A percentile compares a stretch with the other conserved stretches of the same genome.
Conservation (phyloP, 2,888 invertebrate genomes). For the Globia sparganii region DNA sequence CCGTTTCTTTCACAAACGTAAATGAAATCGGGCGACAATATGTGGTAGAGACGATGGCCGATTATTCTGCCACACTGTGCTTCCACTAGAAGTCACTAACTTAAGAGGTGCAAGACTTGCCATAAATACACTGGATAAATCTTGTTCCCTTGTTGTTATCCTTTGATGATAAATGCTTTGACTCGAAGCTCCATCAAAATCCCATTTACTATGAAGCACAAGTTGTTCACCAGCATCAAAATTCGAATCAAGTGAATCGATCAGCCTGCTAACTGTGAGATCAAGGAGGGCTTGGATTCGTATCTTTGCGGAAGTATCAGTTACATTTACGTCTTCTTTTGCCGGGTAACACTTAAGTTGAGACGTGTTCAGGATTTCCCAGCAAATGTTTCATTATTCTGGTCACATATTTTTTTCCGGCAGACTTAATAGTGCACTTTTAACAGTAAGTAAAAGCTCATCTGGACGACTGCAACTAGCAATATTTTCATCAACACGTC, state of each 20-base stretch:
- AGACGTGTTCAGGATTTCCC: too few species aligned
- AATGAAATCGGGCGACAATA: constrained; percentile 37
- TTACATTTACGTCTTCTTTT: too few species aligned
- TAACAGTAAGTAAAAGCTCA: too few species aligned
- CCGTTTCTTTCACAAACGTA: constrained; percentile 35
- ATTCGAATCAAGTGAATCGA: constrained; percentile 7
- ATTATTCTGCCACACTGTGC: constrained; percentile 33
- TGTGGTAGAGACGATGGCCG: constrained; percentile 37
- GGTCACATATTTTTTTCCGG: too few species aligned
- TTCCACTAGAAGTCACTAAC: constrained; percentile 11
- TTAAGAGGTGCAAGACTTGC: constrained; percentile 11
- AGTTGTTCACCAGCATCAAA: constrained; percentile 18
- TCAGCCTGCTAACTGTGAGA: constrained; percentile 16
- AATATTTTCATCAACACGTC: too few species aligned
- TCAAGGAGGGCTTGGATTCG: constrained; percentile 6
- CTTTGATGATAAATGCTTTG: constrained; percentile 33
- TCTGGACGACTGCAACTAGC: too few species aligned
- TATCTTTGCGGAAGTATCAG: too few species aligned
- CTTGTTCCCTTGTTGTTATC: constrained; percentile 15
- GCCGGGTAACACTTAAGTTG: too few species aligned
- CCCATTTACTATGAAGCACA: constrained; percentile 26
- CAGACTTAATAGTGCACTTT: too few species aligned
- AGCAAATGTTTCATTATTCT: too few species aligned
- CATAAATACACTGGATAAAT: constrained; percentile 28
- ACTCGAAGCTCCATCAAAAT: constrained; percentile 35